Evolutionary conservation across 2,888 invertebrate species (phyloP), one percentile per base, ranked within the genome.

Genomic region (Meghimatium bilineatum): DNA sequence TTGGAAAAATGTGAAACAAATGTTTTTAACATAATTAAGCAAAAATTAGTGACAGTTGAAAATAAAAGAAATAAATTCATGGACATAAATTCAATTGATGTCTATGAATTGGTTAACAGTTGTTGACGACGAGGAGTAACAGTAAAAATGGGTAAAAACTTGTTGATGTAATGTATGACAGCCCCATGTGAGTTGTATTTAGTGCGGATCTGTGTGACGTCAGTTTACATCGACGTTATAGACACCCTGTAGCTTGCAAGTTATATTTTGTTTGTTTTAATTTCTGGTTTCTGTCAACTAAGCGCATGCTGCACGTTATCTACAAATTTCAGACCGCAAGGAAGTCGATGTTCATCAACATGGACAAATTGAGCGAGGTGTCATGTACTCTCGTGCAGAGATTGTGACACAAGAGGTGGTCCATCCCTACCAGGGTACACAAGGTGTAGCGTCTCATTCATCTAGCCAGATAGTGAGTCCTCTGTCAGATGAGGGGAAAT

Each of bases 381-480:
- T 84, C 69, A 69, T 76, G 84, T 84, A 84, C 29, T 84, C 84
- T 14, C 56, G 80, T 8, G 80, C 84, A 26, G 80, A 80, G 38
- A 32, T 77, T n/a, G 69, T 36, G 1, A 60, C 75, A 8, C 44
- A 76, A n/a, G 29, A 82, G 32, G 76, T 32, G 14, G 38, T 67
- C 26, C 52, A 29, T 10, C 12, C 49, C 52, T 12, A 34, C 26
- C 32, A 72, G 60, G 44, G 26, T 2, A 29, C 32, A 26, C 60
- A 49, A 10, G 1, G 10, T 10, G 52, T 63, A 32, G 10, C 63
- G 1, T 66, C 81, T 38, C 36, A 74, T 26, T 69, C 77, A 29
- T 69, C 77, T n/a, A 78, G 85, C 32, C 86, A 87, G 38, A 80
- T 84, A 1, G 82, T 86, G 38, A 88, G 87, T 67, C 87, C 87